A percentile compares a stretch with the other conserved stretches of the same genome.
Evolutionary conservation across 2,888 invertebrate genomes (phyloP).

Genomic region (Caenorhabditis uteleia): DNA sequence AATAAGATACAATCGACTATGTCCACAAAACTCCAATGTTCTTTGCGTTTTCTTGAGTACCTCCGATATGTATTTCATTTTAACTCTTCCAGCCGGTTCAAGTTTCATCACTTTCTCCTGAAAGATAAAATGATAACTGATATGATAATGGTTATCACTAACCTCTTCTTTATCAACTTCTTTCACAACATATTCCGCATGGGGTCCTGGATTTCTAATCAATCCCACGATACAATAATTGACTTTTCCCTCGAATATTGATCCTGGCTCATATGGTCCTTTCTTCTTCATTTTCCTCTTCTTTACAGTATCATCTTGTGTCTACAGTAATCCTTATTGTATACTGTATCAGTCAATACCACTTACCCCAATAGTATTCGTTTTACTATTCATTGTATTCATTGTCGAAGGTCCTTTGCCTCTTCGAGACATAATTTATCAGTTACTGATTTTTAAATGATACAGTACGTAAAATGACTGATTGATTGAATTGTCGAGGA

Average conservation of each 20-base stretch:
- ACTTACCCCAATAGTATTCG: too few species aligned
- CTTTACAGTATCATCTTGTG: too few species aligned
- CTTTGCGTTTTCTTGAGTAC: slow-evolving; percentile 8
- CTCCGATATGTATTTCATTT: slow-evolving; percentile 7
- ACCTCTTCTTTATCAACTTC: slow-evolving; percentile 6
- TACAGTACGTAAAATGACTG: too few species aligned
- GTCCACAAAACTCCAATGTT: not conserved
- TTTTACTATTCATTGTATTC: too few species aligned
- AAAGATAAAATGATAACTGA: not conserved
- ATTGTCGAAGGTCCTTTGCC: too few species aligned
- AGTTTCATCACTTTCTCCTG: not conserved
- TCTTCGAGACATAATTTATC: too few species aligned
- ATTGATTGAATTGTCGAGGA: too few species aligned
- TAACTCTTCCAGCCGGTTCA: slow-evolving; percentile 5
- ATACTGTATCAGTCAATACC: too few species aligned
- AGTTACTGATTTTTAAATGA: too few species aligned
- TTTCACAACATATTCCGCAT: slow-evolving; percentile 18
- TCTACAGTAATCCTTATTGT: too few species aligned
- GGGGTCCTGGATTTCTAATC: slow-evolving; percentile 13
- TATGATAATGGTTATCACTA: too few species aligned
- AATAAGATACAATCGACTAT: slow-evolving; percentile 3
- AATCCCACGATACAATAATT: not conserved
- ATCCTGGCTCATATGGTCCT: not conserved
- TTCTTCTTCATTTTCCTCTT: too few species aligned
- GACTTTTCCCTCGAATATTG: not conserved